phyloP scores from a whole-genome alignment of 2,888 invertebrate species.

The Mongoloraphidia duomilia region DNA sequence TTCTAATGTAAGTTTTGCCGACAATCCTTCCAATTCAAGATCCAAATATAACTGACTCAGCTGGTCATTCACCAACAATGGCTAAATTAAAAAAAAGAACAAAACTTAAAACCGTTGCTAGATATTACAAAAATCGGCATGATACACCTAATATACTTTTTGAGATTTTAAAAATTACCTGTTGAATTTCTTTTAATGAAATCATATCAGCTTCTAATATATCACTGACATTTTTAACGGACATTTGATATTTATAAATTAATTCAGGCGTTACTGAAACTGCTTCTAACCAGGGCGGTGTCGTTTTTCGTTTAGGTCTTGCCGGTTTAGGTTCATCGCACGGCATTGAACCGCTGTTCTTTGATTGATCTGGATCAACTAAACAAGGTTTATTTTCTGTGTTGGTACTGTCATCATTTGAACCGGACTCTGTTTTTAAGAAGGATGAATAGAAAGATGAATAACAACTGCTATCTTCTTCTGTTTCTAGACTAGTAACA shows the following conservation, averaged over 20 bases:
- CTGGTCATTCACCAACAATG: slow-evolving; percentile 56
- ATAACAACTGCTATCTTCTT: slow-evolving; percentile 47
- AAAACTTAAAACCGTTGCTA: background rate
- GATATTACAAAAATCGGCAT: background rate
- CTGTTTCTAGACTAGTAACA: slow-evolving; percentile 26
- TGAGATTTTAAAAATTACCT: slow-evolving; percentile 27
- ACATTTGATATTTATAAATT: slow-evolving; percentile 53
- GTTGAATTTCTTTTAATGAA: slow-evolving; percentile 37
- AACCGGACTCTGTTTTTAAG: slow-evolving; percentile 45
- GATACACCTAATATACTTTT: background rate
- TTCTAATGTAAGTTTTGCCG: slow-evolving; percentile 43
- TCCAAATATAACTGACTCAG: slow-evolving; percentile 53
- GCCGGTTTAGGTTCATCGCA: slow-evolving; percentile 31
- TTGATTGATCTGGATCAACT: background rate
- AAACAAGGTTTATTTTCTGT: slow-evolving; percentile 19
- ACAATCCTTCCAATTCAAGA: slow-evolving; percentile 46
- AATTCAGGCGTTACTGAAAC: slow-evolving; percentile 50
- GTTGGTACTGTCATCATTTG: slow-evolving; percentile 26
- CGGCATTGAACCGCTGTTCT: slow-evolving; percentile 18
- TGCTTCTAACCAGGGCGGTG: slow-evolving; percentile 53
- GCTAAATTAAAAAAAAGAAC: slow-evolving; percentile 30
- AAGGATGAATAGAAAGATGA: slow-evolving; percentile 60
- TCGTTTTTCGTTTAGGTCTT: slow-evolving; percentile 30
- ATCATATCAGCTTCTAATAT: slow-evolving; percentile 46
- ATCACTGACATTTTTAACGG: slow-evolving; percentile 38